phyloP scores from a whole-genome alignment of 2,888 invertebrate species.

The Alitta virens region DNA sequence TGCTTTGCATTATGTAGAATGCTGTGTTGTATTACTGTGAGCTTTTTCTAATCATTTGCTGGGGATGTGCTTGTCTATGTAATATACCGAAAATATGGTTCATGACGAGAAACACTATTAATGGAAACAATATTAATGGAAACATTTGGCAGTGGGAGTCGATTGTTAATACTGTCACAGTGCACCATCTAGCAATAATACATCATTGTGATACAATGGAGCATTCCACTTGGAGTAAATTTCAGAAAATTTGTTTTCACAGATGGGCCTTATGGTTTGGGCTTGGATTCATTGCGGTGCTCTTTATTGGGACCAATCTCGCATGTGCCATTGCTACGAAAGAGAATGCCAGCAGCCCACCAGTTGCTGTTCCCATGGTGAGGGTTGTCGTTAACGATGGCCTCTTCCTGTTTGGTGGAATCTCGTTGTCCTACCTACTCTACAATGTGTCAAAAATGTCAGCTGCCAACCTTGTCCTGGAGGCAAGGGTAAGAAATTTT shows the following conservation, averaged over 20 bases:
- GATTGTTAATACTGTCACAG: no score
- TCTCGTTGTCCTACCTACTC: conserved; percentile 45
- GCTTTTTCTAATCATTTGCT: no score
- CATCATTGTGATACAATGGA: no score
- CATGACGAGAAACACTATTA: no score
- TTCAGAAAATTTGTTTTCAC: conserved; percentile 21
- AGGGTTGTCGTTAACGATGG: conserved; percentile 51
- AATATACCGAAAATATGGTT: no score
- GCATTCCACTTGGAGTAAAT: background rate
- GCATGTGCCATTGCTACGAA: conserved; percentile 42
- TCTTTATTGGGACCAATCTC: conserved; percentile 48
- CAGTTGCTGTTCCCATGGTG: conserved; percentile 38
- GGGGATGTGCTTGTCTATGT: no score
- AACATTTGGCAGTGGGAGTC: no score
- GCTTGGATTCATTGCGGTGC: conserved; percentile 36
- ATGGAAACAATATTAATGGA: no score
- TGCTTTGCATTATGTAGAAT: no score
- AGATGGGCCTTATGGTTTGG: conserved; percentile 38
- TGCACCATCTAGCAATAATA: no score
- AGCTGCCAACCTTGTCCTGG: conserved; percentile 46
- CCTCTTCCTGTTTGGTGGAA: conserved; percentile 46
- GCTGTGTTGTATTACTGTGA: no score
- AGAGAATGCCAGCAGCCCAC: conserved; percentile 32
- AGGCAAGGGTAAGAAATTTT: conserved; percentile 45
- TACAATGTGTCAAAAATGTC: conserved; percentile 50